Evolutionary conservation across 2,888 invertebrate genomes (phyloP), one percentile per base, ranked within the genome.

Genomic region (Philhelius pedissequus): DNA sequence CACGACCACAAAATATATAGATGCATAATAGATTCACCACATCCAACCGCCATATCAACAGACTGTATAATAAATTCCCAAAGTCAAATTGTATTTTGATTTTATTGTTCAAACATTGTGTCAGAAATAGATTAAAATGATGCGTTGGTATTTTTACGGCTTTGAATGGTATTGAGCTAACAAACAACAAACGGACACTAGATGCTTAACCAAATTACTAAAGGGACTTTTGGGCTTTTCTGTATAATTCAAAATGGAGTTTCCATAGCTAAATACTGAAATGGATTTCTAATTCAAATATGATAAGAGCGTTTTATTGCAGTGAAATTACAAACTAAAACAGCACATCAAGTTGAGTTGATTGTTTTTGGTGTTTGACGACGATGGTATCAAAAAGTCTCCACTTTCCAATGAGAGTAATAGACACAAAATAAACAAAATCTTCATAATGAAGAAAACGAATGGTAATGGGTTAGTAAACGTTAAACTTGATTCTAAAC

Each of bases 81-180:
- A 32, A 56, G 32, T 3, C 54, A 56, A 56, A 56, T 56, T 56
- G 54, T 56, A 56, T 56, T 56, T 56, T 56, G 56, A 56, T 56
- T 56, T 56, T 56, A 56, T 35, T 35, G 56, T 56, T 56, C 32
- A 32, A 56, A 54, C 32, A 54, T 54, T 32, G 32, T 54, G 54
- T 32, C 18, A 18, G 32, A 32, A 54, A 56, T 22, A 22, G n/a
- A 0, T n/a, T 35, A 30, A 30, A 32, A 54, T 54, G 32, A 54
- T 54, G 54, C 6, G 18, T 54, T 54, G 5, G 32, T 20, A 3
- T 32, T 30, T 18, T 54, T 20, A 48, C 20, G 20, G 22, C 11
- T 20, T 6, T 18, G 3, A 9, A 43, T 15, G 18, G 3, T 43
- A 43, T 18, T 15, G 3, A 48, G 5, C 11, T 48, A 48, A 48